Conservation (phyloP, 1,140 invertebrate species). For the Gryon sp. region DNA sequence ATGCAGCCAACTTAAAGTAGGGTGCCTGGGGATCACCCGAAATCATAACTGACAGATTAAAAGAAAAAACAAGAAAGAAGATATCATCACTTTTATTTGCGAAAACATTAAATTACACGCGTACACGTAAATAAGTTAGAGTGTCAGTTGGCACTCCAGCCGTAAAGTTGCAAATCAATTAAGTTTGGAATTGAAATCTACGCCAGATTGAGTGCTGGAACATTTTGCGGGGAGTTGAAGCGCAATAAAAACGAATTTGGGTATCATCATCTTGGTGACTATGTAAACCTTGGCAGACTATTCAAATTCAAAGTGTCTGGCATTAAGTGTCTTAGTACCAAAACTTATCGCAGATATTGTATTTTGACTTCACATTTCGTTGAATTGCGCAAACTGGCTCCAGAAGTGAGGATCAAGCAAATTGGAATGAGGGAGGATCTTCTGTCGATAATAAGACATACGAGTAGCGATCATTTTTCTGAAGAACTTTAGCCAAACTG, state of each 20-base stretch:
- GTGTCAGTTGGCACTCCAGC: no score
- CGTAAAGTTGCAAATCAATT: no score
- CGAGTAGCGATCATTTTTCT: conserved; percentile 79
- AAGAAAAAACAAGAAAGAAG: no score
- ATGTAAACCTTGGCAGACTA: conserved; percentile 56
- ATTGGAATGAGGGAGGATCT: conserved; percentile 80
- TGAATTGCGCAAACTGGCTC: conserved; percentile 78
- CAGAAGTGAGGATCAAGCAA: conserved; percentile 78
- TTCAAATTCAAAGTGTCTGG: conserved; percentile 7
- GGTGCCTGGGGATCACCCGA: not conserved
- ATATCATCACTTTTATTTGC: no score
- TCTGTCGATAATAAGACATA: conserved; percentile 78
- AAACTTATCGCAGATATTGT: not conserved
- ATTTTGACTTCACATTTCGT: conserved; percentile 37
- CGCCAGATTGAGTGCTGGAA: no score
- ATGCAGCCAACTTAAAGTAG: not conserved
- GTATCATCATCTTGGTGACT: conserved; percentile 34
- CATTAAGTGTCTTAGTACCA: not conserved
- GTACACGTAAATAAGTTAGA: no score
- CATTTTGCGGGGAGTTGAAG: no score
- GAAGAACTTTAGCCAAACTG: conserved; percentile 76
- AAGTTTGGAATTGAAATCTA: no score
- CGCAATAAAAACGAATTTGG: not conserved
- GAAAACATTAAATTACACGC: no score
- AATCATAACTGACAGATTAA: no score